Evolutionary conservation across 1,140 invertebrate species (phyloP).

Genomic region (Drepana arcuata): DNA sequence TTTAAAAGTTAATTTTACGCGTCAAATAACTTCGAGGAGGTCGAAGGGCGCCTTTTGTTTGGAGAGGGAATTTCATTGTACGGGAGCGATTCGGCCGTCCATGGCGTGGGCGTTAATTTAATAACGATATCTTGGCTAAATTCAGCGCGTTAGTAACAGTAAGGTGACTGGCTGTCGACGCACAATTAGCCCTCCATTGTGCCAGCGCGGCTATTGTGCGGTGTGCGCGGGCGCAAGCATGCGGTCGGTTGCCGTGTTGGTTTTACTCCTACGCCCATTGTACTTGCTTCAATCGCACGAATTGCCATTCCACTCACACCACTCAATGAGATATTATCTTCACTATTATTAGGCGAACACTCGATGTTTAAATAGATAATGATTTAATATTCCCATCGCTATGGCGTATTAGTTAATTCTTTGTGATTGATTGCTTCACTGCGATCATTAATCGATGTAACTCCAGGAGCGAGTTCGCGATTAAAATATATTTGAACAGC

Average conservation of each 20-base stretch:
- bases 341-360: conserved; percentile 38
- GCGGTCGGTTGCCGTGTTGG: conserved; percentile 21
- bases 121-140: conserved; percentile 12
- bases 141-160: conserved; percentile 18
- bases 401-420: conserved; percentile 24
- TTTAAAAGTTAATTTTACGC: conserved; percentile 35
- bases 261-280: conserved; percentile 55
- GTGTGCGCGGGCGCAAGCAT: conserved; percentile 40
- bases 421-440: conserved; percentile 44
- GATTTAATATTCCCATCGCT: conserved; percentile 31
- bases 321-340: conserved; percentile 45
- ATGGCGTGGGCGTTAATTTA: conserved; percentile 4
- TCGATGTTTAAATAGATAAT: conserved; percentile 43
- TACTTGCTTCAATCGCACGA: conserved; percentile 27
- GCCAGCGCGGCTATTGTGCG: conserved; percentile 24
- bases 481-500: no score
- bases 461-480: conserved; percentile 18
- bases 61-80: conserved; percentile 11
- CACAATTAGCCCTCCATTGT: conserved; percentile 61
- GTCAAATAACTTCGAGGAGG: conserved; percentile 14
- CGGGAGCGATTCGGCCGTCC: conserved; percentile 5
- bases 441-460: conserved; percentile 27
- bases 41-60: conserved; percentile 4
- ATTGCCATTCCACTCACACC: conserved; percentile 22
- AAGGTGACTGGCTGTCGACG: conserved; percentile 41